Conservation (phyloP, 2,888 invertebrate species). For the Orchestes rusci region DNA sequence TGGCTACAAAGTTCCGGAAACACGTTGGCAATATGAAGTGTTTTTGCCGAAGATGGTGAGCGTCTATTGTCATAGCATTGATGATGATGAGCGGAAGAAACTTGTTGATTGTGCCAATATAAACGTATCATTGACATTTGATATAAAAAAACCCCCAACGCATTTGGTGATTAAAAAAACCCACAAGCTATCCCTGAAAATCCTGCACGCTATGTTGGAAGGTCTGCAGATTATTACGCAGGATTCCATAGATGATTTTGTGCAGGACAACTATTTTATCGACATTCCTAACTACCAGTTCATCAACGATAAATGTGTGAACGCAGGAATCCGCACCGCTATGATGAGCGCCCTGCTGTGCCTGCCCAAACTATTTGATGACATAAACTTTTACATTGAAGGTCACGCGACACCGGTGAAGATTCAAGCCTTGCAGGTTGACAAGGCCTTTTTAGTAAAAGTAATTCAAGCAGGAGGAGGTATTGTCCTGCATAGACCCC, state of each 20-base stretch:
- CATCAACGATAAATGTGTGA: constrained; percentile 24
- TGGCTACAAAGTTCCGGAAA: background rate
- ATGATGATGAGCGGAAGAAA: constrained; percentile 25
- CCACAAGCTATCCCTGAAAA: constrained; percentile 30
- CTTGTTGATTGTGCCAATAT: constrained; percentile 22
- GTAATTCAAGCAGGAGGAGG: constrained; percentile 35
- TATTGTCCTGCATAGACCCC: constrained; percentile 31
- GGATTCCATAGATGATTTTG: constrained; percentile 30
- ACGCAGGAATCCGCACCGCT: constrained; percentile 29
- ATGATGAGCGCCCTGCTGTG: constrained; percentile 32
- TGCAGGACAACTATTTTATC: constrained; percentile 26
- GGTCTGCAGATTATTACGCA: constrained; percentile 33
- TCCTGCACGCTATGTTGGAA: constrained; percentile 33
- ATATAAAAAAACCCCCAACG: constrained; percentile 29
- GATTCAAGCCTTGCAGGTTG: constrained; percentile 23
- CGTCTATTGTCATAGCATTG: constrained; percentile 30
- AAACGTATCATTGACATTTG: constrained; percentile 10
- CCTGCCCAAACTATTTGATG: constrained; percentile 36
- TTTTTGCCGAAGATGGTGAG: constrained; percentile 24
- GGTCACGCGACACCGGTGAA: constrained; percentile 23
- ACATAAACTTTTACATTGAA: constrained; percentile 34
- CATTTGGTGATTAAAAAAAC: constrained; percentile 33
- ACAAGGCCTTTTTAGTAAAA: constrained; percentile 28
- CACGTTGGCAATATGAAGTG: constrained; percentile 15
- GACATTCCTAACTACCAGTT: constrained; percentile 26